phyloP scores from a whole-genome alignment of 30 jellyfish, hydroid and myxozoan species.

The Clytia hemisphaerica region DNA sequence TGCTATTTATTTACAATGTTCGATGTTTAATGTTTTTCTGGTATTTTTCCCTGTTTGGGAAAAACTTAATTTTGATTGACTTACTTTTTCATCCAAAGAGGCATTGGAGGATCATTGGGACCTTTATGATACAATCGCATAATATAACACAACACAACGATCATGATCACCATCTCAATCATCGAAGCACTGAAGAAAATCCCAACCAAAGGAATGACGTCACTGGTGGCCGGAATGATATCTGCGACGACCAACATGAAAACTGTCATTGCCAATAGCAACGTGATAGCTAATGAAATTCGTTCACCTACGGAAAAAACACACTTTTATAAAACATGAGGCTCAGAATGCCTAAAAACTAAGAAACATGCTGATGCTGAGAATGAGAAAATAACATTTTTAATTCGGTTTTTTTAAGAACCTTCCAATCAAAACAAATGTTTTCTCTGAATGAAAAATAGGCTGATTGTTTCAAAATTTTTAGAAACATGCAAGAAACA shows the following conservation, averaged over 20 bases:
- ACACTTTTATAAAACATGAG: no score
- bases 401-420: no score
- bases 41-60: no score
- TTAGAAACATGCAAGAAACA: no score
- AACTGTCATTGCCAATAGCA: constrained; percentile 92
- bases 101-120: constrained; percentile 79
- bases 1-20: no score
- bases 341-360: no score
- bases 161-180: constrained; percentile 89
- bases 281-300: constrained; percentile 76
- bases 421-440: no score
- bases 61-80: neutral
- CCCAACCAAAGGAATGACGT: constrained; percentile 83
- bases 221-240: constrained; percentile 95
- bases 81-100: constrained; percentile 77
- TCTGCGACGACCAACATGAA: constrained; percentile 97
- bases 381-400: no score
- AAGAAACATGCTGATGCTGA: no score
- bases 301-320: constrained; percentile 71
- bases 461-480: no score
- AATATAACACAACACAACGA: constrained; percentile 66
- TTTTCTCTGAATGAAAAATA: no score
- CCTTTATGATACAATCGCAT: constrained; percentile 77
- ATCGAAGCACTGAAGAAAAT: constrained; percentile 83
- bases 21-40: no score